Evolutionary conservation across 2,113 vertebrate genomes (phyloP).

Genomic region (Gambusia holbrooki): DNA sequence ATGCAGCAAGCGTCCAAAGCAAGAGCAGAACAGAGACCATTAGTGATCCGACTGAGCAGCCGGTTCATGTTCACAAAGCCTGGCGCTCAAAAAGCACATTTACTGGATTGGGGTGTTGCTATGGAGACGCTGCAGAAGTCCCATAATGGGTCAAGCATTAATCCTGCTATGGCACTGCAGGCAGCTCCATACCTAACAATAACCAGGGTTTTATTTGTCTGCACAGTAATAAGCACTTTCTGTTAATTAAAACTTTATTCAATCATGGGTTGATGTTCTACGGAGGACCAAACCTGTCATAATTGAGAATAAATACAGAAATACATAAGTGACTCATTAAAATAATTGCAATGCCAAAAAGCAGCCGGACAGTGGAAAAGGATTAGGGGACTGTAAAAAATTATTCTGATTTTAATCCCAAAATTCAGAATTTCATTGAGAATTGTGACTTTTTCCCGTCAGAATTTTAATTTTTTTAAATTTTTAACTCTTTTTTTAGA

Average conservation of each 20-base stretch:
- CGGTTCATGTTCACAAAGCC: constrained; percentile 38
- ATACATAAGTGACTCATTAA: no score
- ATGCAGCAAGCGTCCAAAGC: constrained; percentile 82
- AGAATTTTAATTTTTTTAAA: no score
- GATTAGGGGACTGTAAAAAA: no score
- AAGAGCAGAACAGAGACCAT: constrained; percentile 81
- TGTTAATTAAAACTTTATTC: neutral
- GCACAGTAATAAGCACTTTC: neutral
- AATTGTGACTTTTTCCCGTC: no score
- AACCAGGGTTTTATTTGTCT: neutral
- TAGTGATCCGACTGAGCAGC: constrained; percentile 58
- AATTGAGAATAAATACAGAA: no score
- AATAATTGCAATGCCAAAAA: no score
- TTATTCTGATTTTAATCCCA: no score
- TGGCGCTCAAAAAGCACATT: constrained; percentile 56
- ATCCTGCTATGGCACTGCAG: neutral
- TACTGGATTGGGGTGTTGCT: constrained; percentile 39
- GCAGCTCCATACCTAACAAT: neutral
- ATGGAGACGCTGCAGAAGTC: constrained; percentile 43
- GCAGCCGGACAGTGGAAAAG: no score
- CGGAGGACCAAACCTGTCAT: no score
- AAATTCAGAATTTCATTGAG: no score
- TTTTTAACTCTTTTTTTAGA: no score
- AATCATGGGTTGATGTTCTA: neutral
- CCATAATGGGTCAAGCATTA: constrained; percentile 7